Percentiles rank a stretch among this genome's conserved stretches.
Evolutionary conservation across 2,797 vertebrate genomes (phyloP).

Genomic region (Propithecus deckenii): DNA sequence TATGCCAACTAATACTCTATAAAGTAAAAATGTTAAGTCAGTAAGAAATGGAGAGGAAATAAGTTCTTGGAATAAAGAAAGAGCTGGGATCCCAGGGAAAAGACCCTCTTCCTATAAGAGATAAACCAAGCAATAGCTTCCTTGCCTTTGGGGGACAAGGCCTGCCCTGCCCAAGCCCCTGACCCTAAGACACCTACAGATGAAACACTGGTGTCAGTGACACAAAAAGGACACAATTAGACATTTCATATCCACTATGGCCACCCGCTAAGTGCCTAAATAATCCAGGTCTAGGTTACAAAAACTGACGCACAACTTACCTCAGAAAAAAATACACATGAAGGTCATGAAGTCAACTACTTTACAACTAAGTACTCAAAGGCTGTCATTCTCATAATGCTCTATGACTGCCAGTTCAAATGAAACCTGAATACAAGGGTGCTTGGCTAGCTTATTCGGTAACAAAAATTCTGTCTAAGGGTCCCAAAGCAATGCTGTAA

Average conservation of each 20-base stretch:
- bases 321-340: not conserved
- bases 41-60: not conserved
- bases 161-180: not conserved
- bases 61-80: slow-evolving; percentile 21
- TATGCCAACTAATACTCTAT: not conserved
- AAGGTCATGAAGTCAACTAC: not conserved
- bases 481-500: not conserved
- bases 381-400: not conserved
- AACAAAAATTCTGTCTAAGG: not conserved
- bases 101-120: not conserved
- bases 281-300: not conserved
- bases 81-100: not conserved
- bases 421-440: not conserved
- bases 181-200: not conserved
- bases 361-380: slow-evolving; percentile 25
- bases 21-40: not conserved
- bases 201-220: not conserved
- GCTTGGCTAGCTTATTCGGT: not conserved
- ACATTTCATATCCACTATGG: not conserved
- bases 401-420: slow-evolving; percentile 1
- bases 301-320: not conserved
- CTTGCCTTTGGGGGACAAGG: not conserved
- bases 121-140: not conserved
- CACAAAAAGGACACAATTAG: not conserved
- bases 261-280: not conserved